phyloP scores from a whole-genome alignment of 2,888 invertebrate species.

The Antheraea assamensis region DNA sequence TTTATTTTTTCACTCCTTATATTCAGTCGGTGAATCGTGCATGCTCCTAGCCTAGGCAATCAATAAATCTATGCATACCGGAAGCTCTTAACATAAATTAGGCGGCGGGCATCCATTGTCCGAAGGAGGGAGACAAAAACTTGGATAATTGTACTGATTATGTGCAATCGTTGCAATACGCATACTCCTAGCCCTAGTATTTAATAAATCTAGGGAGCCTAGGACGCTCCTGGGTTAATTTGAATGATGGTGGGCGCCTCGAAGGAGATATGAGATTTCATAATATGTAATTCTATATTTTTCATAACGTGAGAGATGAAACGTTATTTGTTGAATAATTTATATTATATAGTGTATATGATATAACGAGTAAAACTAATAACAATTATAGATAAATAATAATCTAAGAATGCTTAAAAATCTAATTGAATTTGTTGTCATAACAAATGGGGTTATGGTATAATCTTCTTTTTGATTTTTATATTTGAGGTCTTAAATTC shows the following conservation, averaged over 20 bases:
- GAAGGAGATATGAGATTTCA: not conserved
- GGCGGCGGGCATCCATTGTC: not conserved
- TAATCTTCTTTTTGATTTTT: no score
- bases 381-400: no score
- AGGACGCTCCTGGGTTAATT: no score
- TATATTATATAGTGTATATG: no score
- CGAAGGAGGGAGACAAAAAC: not conserved
- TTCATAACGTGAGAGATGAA: no score
- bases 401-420: no score
- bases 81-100: not conserved
- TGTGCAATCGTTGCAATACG: not conserved
- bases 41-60: not conserved
- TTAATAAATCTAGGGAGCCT: not conserved
- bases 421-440: no score
- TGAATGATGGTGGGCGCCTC: not conserved
- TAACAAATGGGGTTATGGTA: no score
- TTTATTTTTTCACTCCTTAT: not conserved
- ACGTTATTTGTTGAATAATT: no score
- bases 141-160: not conserved
- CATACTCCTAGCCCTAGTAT: not conserved
- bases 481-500: no score
- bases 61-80: not conserved
- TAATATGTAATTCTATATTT: no score
- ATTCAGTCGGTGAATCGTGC: not conserved
- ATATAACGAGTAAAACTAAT: no score